A percentile compares a stretch with the other conserved stretches of the same genome.
These are phyloP conservation scores for Sclerodermus sp. DNA, from an alignment of 2,888 invertebrate species.

Conservation along the genomic window DNA sequence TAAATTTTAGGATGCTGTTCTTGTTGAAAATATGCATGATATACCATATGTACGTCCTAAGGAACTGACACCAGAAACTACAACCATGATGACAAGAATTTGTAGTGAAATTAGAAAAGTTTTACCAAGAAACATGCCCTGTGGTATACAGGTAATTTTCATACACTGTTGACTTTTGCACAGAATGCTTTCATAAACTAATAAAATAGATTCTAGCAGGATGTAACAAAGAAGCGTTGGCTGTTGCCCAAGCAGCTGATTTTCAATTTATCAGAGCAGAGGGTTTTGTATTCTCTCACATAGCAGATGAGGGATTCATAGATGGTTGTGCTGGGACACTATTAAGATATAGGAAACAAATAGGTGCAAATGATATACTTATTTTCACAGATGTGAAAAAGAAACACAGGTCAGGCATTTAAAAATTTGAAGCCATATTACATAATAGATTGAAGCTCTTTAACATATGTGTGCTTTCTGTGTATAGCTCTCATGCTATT, in stretches of 20 bases:
- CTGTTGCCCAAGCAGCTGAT: slow-evolving; percentile 71
- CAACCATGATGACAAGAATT: slow-evolving; percentile 69
- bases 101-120: slow-evolving; percentile 64
- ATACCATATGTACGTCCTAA: slow-evolving; percentile 68
- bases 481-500: slow-evolving; percentile 72
- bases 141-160: slow-evolving; percentile 64
- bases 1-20: slow-evolving; percentile 67
- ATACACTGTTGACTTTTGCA: too few relatives aligned
- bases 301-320: slow-evolving; percentile 80
- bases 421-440: neutral
- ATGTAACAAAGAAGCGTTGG: slow-evolving; percentile 74
- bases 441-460: neutral
- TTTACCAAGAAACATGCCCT: slow-evolving; percentile 59
- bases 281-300: slow-evolving; percentile 76
- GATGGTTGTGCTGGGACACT: slow-evolving; percentile 75
- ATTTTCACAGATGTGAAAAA: slow-evolving; percentile 83
- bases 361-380: slow-evolving; percentile 70
- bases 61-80: slow-evolving; percentile 68
- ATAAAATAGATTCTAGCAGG: slow-evolving; percentile 70
- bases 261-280: slow-evolving; percentile 76
- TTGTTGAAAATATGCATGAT: slow-evolving; percentile 82
- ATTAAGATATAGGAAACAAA: slow-evolving; percentile 68
- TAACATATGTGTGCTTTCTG: neutral
- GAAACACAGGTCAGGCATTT: slow-evolving; percentile 69
- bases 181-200: slow-evolving; percentile 5